Base-by-base conservation (phyloP, 2,797 vertebrate genomes). In the Nyctalus aviator region DNA sequence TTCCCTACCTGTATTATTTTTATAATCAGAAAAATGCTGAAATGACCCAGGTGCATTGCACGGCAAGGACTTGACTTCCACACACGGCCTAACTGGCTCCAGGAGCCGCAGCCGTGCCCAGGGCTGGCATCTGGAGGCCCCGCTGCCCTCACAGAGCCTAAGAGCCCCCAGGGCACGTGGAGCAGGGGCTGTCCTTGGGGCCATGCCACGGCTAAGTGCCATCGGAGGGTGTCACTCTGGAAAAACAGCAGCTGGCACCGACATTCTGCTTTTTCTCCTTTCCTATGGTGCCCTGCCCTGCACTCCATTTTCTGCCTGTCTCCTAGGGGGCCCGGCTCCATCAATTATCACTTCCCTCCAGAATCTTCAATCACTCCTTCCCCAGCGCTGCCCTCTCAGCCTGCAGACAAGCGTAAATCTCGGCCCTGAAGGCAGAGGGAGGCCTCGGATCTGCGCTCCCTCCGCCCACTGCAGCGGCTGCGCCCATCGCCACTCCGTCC, bases 291-390 rank as follows among this genome's bases (percentile, higher is more conserved):
- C 55, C 23, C 30, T 10, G 77, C 66, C 83, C 75, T 57, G 84
- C 32, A 35, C 84, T 94, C 94, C 66, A 55, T 75, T 86, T 88
- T 25, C 78, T 93, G 83, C 86, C 66, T 92, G 78, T 72, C 91
- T 94, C 48, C 88, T 37, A 35, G 23, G 82, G 93, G 82, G 86
- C 66, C 48, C 5, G 85, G 55, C 9, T 25, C 93, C 84, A 90
- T 94, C 93, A 44, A 89, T 90, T 84, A 89, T 69, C 84, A 79
- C 72, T 72, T 92, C 72, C 85, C 93, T 81, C 90, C 55, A 76
- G 95, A 71, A 57, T 68, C 82, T 82, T 81, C 94, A 23, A 75
- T 82, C 83, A 87, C 46, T 78, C 77, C 92, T 90, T 84, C 81
- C 82, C 87, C 82, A 69, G 48, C 44, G 48, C 83, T 35, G 46